Conservation (phyloP, 2,888 invertebrate species). For the Nomada fabriciana region DNA sequence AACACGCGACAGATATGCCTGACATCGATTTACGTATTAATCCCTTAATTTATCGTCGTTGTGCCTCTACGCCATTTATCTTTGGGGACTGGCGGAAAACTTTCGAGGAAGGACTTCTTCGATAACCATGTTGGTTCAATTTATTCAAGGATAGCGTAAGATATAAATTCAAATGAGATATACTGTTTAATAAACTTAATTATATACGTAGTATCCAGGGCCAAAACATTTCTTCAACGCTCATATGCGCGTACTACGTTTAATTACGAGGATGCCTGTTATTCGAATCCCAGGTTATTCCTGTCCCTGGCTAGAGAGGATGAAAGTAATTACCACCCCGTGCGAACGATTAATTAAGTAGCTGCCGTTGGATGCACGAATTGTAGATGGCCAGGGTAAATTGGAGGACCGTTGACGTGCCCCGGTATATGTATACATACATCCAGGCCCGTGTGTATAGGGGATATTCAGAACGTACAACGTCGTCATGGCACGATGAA, state of each 20-base stretch:
- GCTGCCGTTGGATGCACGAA: constrained; percentile 64
- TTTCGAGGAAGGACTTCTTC: constrained; percentile 14
- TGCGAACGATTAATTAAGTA: constrained; percentile 73
- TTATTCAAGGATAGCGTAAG: too few relatives aligned
- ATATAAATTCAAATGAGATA: too few relatives aligned
- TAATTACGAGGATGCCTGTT: constrained; percentile 67
- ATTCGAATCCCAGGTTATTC: constrained; percentile 64
- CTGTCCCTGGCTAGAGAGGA: constrained; percentile 56
- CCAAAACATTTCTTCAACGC: constrained; percentile 3
- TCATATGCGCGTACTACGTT: constrained; percentile 26
- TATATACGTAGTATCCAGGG: background rate
- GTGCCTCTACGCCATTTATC: constrained; percentile 54
- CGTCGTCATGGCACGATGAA: constrained; percentile 30
- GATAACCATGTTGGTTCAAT: background rate
- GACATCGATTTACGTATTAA: constrained; percentile 64
- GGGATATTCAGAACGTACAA: constrained; percentile 20
- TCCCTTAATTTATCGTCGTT: constrained; percentile 54
- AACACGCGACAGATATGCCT: constrained; percentile 60
- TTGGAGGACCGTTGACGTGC: constrained; percentile 63
- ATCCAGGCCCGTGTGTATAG: constrained; percentile 10
- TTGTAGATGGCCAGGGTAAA: constrained; percentile 64
- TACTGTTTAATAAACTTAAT: too few relatives aligned
- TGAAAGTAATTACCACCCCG: constrained; percentile 69
- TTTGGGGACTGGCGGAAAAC: constrained; percentile 31
- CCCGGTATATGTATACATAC: constrained; percentile 23